Conservation (phyloP, 2,797 vertebrate genomes). For the Xenopus petersii region DNA sequence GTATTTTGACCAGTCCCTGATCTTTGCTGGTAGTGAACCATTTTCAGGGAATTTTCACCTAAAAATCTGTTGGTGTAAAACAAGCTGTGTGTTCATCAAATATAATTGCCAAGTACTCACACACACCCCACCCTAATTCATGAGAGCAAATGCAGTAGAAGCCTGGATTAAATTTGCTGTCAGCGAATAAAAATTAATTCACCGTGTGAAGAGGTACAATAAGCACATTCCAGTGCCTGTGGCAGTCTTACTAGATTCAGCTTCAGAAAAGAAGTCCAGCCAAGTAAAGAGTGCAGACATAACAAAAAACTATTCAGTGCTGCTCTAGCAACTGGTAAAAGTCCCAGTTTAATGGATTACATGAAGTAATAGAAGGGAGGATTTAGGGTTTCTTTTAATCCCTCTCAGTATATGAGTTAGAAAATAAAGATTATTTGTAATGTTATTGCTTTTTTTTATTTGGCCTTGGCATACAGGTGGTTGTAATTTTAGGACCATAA, state of each 20-base stretch:
- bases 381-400: too few species aligned
- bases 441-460: too few species aligned
- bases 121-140: conserved; percentile 57
- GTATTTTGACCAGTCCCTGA: too few species aligned
- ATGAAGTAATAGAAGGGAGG: conserved; percentile 44
- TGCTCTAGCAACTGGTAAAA: neutral
- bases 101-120: conserved; percentile 50
- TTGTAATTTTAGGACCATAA: too few species aligned
- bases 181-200: conserved; percentile 51
- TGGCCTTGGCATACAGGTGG: too few species aligned
- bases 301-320: conserved; percentile 42
- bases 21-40: neutral
- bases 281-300: conserved; percentile 41
- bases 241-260: conserved; percentile 57
- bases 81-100: conserved; percentile 53
- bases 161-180: conserved; percentile 62
- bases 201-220: conserved; percentile 58
- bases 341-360: conserved; percentile 31
- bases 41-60: neutral
- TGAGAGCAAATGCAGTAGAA: conserved; percentile 59
- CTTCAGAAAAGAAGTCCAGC: conserved; percentile 54
- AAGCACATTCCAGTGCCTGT: conserved; percentile 55
- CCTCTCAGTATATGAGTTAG: too few species aligned
- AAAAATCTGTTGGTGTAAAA: conserved; percentile 44
- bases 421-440: too few species aligned